These are phyloP conservation scores for Patagioenas fasciata DNA, from an alignment of 2,113 vertebrate species.

Conservation along the genomic window DNA sequence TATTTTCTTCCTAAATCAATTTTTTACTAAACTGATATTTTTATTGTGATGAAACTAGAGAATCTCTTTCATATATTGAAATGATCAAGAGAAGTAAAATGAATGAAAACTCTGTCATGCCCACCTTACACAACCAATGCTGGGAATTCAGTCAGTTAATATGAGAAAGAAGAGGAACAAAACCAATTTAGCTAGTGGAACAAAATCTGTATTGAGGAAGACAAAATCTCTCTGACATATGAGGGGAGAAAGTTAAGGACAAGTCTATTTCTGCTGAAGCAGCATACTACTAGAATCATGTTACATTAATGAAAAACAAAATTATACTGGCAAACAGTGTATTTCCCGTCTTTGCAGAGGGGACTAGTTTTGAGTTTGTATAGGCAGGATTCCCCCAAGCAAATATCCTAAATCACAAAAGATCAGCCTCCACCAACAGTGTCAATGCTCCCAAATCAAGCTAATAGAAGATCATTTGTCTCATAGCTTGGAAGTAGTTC, in stretches of 20 bases:
- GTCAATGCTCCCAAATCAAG: background rate
- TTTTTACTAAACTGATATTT: background rate
- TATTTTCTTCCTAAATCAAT: background rate
- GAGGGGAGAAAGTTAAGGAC: background rate
- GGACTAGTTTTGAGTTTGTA: background rate
- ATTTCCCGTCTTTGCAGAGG: background rate
- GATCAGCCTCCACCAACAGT: background rate
- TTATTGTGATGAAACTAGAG: background rate
- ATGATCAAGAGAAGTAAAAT: background rate
- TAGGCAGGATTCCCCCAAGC: background rate
- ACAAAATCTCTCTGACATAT: background rate
- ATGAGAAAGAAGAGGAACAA: background rate
- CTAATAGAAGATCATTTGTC: background rate
- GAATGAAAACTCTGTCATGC: background rate
- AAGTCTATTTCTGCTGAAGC: background rate
- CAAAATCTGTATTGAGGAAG: background rate
- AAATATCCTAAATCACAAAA: background rate
- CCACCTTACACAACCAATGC: fast-evolving
- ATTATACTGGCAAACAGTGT: background rate
- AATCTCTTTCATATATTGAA: background rate
- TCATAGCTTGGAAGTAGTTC: background rate
- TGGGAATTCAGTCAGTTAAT: background rate
- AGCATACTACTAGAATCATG: background rate
- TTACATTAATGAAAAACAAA: background rate
- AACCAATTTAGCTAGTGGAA: background rate